Evolutionary conservation across 2,888 invertebrate species (phyloP), one percentile per base, ranked within the genome.

Genomic region (Drosophila quasianomalipes): DNA sequence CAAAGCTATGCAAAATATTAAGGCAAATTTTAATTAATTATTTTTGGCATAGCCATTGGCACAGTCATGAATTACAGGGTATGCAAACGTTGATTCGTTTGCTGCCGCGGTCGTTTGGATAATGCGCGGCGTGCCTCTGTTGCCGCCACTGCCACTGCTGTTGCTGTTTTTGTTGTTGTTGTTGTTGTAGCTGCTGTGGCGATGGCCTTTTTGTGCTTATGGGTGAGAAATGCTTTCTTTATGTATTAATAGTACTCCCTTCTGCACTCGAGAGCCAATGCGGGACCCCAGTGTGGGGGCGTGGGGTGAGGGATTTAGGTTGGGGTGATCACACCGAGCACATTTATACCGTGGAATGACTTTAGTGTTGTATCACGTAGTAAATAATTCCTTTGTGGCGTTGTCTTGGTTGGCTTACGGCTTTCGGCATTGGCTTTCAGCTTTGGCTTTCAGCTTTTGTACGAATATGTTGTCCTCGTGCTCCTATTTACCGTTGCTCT

Each of bases 351-450:
- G 83, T 76, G 62, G 83, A 85, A 85, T 83, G 85, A 85, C 85
- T 87, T 83, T 79, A 83, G 85, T 83, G 83, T 85, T 84, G 88
- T 87, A 89, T 83, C 89, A 88, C 87, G 87, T 88, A 83, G 86
- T 86, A 85, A 88, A 89, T 88, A 86, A 88, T 89, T 88, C 87
- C 87, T 83, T 89, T 89, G 87, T 85, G 87, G 89, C 87, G 81
- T 87, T 85, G 87, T 87, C 85, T 86, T 83, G 86, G 82, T 81
- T 87, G 81, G 81, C 79, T 81, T 84, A 72, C 79, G 72, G 79
- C 70, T 76, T 76, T 47, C 70, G 52, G 68, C 70, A 51, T 69
- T 61, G 52, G 68, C 78, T 53, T 66, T 76, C 57, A 64, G 76
- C 74, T 69, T 73, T 79, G 39, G 70, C 74, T 55, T 69, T 57